Percentiles rank a stretch among this genome's conserved stretches.
These are phyloP conservation scores for Stenoptilia bipunctidactyla DNA, from an alignment of 2,888 invertebrate genomes.

Conservation along the genomic window DNA sequence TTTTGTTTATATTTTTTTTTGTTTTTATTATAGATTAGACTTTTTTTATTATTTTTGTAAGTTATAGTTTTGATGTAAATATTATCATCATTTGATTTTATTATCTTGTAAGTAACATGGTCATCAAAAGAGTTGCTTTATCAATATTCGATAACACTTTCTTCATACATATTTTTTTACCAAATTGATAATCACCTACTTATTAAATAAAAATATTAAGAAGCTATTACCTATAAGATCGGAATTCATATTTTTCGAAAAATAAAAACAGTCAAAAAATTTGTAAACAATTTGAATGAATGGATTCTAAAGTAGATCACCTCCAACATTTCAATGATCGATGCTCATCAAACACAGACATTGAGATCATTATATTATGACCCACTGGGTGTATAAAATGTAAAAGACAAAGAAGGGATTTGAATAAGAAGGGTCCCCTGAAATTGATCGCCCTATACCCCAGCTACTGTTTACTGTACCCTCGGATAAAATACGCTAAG, in stretches of 20 bases:
- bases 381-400: constrained; percentile 55
- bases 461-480: constrained; percentile 58
- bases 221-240: too few species aligned
- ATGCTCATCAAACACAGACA: neutral
- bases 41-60: constrained; percentile 18
- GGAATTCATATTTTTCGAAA: too few species aligned
- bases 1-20: constrained; percentile 13
- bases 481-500: constrained; percentile 24
- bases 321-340: too few species aligned
- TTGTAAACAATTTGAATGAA: neutral
- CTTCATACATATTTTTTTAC: too few species aligned
- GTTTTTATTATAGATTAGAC: constrained; percentile 19
- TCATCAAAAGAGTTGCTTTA: constrained; percentile 61
- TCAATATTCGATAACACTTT: too few species aligned
- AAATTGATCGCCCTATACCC: constrained; percentile 64
- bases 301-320: too few species aligned
- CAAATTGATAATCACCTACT: too few species aligned
- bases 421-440: constrained; percentile 61
- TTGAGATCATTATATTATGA: constrained; percentile 36
- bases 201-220: too few species aligned
- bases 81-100: too few species aligned
- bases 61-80: too few species aligned
- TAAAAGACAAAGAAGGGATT: constrained; percentile 65
- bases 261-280: too few species aligned
- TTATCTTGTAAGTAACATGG: constrained; percentile 29